These are phyloP conservation scores for Sisyra nigra DNA, from an alignment of 2,888 invertebrate species.

Conservation along the genomic window DNA sequence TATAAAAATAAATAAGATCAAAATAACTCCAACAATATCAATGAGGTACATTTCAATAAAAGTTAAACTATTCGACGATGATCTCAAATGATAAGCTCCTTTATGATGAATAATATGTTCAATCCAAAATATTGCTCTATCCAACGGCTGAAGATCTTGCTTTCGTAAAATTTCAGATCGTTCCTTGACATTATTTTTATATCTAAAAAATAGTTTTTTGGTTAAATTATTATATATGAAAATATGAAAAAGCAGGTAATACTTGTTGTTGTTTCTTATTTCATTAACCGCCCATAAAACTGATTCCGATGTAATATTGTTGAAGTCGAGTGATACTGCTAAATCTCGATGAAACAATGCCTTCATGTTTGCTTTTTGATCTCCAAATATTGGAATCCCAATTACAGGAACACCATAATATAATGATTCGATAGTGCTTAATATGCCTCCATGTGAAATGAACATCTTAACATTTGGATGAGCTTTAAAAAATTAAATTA, in stretches of 20 bases:
- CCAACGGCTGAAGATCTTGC: constrained; percentile 7
- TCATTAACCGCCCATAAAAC: constrained; percentile 23
- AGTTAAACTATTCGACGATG: constrained; percentile 6
- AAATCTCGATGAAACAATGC: constrained; percentile 25
- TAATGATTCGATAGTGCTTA: constrained; percentile 34
- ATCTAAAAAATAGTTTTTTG: constrained; percentile 7
- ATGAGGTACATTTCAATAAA: constrained; percentile 10
- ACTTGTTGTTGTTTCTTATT: constrained; percentile 22
- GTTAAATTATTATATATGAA: no score
- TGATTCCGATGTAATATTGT: constrained; percentile 24
- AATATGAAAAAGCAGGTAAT: no score
- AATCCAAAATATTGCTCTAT: constrained; percentile 5
- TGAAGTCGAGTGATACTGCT: constrained; percentile 22
- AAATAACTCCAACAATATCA: constrained; percentile 9
- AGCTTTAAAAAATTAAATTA: no score
- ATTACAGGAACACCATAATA: constrained; percentile 28
- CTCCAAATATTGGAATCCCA: constrained; percentile 30
- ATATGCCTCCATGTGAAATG: constrained; percentile 37
- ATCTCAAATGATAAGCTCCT: constrained; percentile 10
- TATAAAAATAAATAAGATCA: neutral
- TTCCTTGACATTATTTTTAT: constrained; percentile 7
- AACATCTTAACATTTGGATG: constrained; percentile 34
- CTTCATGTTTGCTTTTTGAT: constrained; percentile 28
- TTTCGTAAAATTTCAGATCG: constrained; percentile 10
- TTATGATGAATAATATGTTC: constrained; percentile 8